phyloP scores from a whole-genome alignment of 2,797 vertebrate species.

The Microctenopoma steveboyesi region DNA sequence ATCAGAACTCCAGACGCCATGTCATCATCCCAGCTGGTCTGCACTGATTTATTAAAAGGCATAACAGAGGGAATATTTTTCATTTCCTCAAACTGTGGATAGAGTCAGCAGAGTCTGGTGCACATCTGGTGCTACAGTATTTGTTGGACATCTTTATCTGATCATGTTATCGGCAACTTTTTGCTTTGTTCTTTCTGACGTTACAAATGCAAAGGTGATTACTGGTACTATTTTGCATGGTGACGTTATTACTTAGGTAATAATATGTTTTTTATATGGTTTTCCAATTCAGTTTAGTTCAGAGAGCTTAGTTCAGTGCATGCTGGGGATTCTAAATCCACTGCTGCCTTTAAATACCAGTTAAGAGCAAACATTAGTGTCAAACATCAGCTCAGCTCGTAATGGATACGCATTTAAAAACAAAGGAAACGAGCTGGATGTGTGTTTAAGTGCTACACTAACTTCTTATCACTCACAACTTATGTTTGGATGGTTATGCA shows the following conservation, averaged over 20 bases:
- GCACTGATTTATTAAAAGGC: neutral
- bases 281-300: neutral
- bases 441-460: neutral
- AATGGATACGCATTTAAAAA: constrained; percentile 17
- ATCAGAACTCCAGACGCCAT: constrained; percentile 4
- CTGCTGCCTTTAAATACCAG: too few relatives aligned
- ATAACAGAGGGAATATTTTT: constrained; percentile 14
- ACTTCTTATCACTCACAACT: constrained; percentile 4
- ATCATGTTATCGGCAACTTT: too few relatives aligned
- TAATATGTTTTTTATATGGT: neutral
- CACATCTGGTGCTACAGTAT: too few relatives aligned
- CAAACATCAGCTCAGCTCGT: neutral
- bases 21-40: constrained; percentile 14
- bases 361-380: neutral
- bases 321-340: neutral
- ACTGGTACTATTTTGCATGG: neutral
- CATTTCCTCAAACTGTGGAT: constrained; percentile 3
- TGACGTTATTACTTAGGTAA: too few relatives aligned
- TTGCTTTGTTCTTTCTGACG: too few relatives aligned
- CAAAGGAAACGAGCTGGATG: neutral
- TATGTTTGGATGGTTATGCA: constrained; percentile 5
- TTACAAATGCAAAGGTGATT: neutral
- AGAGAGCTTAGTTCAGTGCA: neutral
- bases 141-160: too few relatives aligned
- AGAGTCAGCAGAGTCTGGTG: constrained; percentile 9